Conservation (phyloP, 2,797 vertebrate species). For the Bucorvus abyssinicus region DNA sequence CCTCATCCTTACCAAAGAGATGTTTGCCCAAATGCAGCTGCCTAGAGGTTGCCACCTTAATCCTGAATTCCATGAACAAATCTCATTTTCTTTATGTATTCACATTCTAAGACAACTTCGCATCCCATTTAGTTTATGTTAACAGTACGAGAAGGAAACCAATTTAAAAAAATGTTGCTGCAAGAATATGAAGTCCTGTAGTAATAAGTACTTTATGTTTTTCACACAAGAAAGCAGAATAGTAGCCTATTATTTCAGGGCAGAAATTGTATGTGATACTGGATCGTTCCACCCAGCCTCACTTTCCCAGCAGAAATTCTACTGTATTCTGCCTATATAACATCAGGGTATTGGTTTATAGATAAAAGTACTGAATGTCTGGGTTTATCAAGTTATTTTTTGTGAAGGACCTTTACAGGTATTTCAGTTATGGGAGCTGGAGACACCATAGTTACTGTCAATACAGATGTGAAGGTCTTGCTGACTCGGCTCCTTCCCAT, state of each 20-base stretch:
- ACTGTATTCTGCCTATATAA: not conserved
- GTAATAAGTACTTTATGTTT: not conserved
- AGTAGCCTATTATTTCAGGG: not conserved
- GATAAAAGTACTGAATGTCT: not conserved
- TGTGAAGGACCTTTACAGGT: not conserved
- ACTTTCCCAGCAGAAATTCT: not conserved
- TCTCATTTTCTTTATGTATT: not conserved
- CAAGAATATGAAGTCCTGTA: not conserved
- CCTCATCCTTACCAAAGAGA: not conserved
- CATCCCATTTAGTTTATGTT: not conserved
- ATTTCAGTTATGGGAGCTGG: not conserved
- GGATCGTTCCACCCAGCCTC: not conserved
- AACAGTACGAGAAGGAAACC: not conserved
- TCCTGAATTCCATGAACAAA: not conserved
- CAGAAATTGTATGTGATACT: not conserved
- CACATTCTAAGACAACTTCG: not conserved
- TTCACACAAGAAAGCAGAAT: not conserved
- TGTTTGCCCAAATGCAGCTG: not conserved
- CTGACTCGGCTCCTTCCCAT: not conserved
- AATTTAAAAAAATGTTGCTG: not conserved
- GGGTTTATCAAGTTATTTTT: not conserved
- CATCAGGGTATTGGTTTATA: not conserved
- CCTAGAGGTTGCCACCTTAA: not conserved
- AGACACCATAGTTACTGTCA: not conserved
- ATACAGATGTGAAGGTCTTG: not conserved